phyloP scores from a whole-genome alignment of 1,140 invertebrate species.

The Papilio polytes region DNA sequence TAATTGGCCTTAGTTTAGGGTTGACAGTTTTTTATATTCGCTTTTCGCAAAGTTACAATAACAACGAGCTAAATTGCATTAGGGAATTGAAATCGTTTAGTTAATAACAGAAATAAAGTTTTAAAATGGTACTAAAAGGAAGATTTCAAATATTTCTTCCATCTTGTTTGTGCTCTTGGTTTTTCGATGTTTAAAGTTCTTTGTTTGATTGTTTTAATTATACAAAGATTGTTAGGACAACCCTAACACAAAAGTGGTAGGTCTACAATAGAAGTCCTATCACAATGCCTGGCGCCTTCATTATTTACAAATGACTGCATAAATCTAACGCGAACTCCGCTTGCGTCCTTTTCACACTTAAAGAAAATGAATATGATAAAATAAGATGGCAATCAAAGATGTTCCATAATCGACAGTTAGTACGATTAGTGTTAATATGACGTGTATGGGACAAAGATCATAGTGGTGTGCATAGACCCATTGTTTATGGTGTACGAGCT shows the following conservation, averaged over 20 bases:
- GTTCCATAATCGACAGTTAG: background rate
- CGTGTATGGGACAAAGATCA: background rate
- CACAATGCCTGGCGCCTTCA: constrained; percentile 76
- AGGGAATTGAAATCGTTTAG: too few relatives aligned
- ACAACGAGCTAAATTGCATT: too few relatives aligned
- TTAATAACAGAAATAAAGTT: background rate
- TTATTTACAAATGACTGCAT: constrained; percentile 79
- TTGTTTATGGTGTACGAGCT: background rate
- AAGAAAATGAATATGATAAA: background rate
- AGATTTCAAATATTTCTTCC: background rate
- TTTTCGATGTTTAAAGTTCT: background rate
- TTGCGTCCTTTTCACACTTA: constrained; percentile 49
- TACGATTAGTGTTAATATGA: background rate
- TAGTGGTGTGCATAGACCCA: background rate
- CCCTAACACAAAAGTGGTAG: constrained; percentile 58
- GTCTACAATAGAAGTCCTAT: constrained; percentile 70
- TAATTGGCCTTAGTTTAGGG: constrained; percentile 71
- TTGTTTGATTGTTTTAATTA: too few relatives aligned
- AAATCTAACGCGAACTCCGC: constrained; percentile 65
- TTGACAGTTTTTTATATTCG: constrained; percentile 43
- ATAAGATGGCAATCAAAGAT: constrained; percentile 18
- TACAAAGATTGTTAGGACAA: constrained; percentile 21
- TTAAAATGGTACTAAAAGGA: background rate
- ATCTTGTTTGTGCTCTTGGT: background rate
- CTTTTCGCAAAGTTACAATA: too few relatives aligned